Evolutionary conservation across 2,797 vertebrate species (phyloP).

Genomic region (Mycteria americana): DNA sequence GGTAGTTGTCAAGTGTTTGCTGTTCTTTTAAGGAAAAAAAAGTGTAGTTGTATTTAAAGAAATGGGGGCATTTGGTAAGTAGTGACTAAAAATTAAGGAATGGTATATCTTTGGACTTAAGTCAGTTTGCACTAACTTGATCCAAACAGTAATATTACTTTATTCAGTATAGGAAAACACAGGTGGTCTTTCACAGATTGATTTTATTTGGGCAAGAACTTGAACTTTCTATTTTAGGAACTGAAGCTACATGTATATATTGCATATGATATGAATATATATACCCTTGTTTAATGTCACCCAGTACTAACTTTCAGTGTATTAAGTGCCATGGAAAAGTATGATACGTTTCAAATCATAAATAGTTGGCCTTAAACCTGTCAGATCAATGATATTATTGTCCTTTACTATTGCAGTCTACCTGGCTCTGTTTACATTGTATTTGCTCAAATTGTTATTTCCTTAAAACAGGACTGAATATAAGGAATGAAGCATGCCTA

Average conservation of each 20-base stretch:
- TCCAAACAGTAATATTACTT: constrained; percentile 34
- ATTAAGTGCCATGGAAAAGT: constrained; percentile 67
- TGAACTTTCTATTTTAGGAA: constrained; percentile 47
- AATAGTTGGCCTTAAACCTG: constrained; percentile 68
- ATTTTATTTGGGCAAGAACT: constrained; percentile 45
- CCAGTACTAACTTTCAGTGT: constrained; percentile 35
- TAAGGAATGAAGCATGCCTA: neutral
- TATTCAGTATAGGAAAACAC: constrained; percentile 53
- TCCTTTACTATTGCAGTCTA: constrained; percentile 11
- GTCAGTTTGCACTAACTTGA: constrained; percentile 57
- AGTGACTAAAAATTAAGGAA: constrained; percentile 35
- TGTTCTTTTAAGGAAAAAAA: constrained; percentile 33
- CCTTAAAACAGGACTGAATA: neutral
- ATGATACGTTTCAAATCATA: constrained; percentile 2
- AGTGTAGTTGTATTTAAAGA: constrained; percentile 28
- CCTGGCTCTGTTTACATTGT: constrained; percentile 5
- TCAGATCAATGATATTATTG: constrained; percentile 2
- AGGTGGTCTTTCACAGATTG: constrained; percentile 42
- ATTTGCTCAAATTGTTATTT: constrained; percentile 26
- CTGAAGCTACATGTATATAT: constrained; percentile 34
- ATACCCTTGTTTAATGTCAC: constrained; percentile 31
- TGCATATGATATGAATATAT: neutral
- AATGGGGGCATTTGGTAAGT: constrained; percentile 18
- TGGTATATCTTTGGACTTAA: neutral
- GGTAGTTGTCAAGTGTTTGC: constrained; percentile 34